Conservation (phyloP, 2,113 vertebrate genomes). For the Dasyornis broadbenti region DNA sequence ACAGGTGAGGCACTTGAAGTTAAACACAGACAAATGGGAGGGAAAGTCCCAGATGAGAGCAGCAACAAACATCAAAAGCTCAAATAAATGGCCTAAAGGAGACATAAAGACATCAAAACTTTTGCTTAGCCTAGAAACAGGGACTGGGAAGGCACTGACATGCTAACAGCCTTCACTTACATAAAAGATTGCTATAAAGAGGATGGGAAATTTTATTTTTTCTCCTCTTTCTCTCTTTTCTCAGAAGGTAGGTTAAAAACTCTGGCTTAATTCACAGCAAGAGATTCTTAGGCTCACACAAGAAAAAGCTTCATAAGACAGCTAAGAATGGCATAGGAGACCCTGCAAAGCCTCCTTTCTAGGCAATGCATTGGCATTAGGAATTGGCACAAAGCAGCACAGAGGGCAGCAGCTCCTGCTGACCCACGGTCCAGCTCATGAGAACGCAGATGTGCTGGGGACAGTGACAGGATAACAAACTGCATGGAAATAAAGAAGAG, state of each 20-base stretch:
- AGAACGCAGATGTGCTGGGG: neutral
- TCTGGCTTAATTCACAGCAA: neutral
- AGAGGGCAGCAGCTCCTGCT: neutral
- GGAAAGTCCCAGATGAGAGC: neutral
- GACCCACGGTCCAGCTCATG: neutral
- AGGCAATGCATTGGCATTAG: neutral
- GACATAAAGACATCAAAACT: neutral
- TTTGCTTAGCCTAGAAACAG: neutral
- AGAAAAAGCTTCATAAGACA: neutral
- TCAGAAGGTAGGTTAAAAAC: neutral
- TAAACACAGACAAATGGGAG: neutral
- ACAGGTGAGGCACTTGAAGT: neutral
- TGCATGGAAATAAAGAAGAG: neutral
- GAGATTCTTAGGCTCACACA: neutral
- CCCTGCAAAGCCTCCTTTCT: neutral
- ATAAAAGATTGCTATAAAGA: neutral
- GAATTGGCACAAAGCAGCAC: neutral
- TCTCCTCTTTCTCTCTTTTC: neutral
- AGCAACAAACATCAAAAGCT: neutral
- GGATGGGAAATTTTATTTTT: neutral
- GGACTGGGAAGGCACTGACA: neutral
- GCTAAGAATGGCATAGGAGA: neutral
- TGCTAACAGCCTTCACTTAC: neutral
- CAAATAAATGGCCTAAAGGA: neutral
- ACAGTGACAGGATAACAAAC: neutral